phyloP scores from a whole-genome alignment of 2,797 vertebrate species.

The Staurois parvus region DNA sequence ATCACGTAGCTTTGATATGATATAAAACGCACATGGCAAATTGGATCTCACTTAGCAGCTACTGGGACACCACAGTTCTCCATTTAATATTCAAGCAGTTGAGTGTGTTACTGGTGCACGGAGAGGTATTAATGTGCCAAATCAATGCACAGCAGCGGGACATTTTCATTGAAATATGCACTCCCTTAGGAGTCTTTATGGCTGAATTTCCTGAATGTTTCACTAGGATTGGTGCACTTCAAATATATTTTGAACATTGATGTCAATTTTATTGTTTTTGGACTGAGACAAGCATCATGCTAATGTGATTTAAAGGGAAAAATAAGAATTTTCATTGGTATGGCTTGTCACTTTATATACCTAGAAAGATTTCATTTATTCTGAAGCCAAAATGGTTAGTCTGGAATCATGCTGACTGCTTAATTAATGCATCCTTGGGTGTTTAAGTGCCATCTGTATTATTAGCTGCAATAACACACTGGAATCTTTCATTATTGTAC shows the following conservation, averaged over 20 bases:
- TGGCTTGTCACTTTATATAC: slow-evolving; percentile 8
- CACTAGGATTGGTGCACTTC: slow-evolving; percentile 30
- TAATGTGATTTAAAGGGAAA: slow-evolving; percentile 32
- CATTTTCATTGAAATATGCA: slow-evolving; percentile 61
- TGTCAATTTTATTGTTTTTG: slow-evolving; percentile 31
- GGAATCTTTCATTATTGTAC: neutral
- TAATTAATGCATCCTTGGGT: slow-evolving; percentile 41
- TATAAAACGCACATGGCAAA: slow-evolving; percentile 64
- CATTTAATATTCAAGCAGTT: slow-evolving; percentile 61
- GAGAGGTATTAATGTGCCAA: slow-evolving; percentile 72
- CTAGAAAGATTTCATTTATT: slow-evolving; percentile 47
- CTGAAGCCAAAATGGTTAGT: slow-evolving; percentile 12
- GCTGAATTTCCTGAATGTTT: neutral
- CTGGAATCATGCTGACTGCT: slow-evolving; percentile 26
- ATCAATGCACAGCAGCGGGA: slow-evolving; percentile 63
- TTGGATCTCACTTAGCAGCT: slow-evolving; percentile 66
- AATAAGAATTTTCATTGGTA: neutral
- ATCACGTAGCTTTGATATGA: slow-evolving; percentile 71
- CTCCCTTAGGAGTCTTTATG: slow-evolving; percentile 61
- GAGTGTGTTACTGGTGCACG: slow-evolving; percentile 59
- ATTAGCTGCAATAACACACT: slow-evolving; percentile 26
- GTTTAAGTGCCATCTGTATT: slow-evolving; percentile 41
- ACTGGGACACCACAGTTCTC: slow-evolving; percentile 60
- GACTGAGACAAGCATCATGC: slow-evolving; percentile 11
- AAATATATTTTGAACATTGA: neutral